phyloP scores from a whole-genome alignment of 2,888 invertebrate species.

The Magallana nippona region DNA sequence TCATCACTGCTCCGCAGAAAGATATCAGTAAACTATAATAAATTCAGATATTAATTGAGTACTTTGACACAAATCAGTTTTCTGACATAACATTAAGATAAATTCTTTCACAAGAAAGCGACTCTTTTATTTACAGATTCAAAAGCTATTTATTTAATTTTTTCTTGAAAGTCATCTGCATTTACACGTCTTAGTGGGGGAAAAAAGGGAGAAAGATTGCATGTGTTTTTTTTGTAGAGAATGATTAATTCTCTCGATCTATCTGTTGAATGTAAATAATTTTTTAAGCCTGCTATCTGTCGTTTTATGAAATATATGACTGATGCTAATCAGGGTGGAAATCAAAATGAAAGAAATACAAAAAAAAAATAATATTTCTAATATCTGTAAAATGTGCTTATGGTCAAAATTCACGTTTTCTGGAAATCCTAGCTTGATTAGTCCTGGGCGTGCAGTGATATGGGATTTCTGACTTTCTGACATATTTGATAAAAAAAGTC shows the following conservation, averaged over 20 bases:
- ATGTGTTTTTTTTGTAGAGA: not conserved
- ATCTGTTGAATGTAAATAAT: not conserved
- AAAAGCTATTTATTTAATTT: not conserved
- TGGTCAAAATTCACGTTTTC: conserved; percentile 14
- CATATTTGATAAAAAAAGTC: not conserved
- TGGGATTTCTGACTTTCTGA: not conserved
- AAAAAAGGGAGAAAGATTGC: no score
- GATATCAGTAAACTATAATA: not conserved
- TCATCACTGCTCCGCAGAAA: not conserved
- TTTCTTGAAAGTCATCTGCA: not conserved
- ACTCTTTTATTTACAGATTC: not conserved
- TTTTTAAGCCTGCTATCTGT: not conserved
- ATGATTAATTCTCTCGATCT: conserved; percentile 17
- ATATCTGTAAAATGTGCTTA: conserved; percentile 9
- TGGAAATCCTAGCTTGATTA: not conserved
- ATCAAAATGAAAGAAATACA: not conserved
- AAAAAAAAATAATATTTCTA: not conserved
- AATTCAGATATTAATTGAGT: conserved; percentile 30
- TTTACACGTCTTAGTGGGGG: not conserved
- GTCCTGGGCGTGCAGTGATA: not conserved
- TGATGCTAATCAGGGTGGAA: conserved; percentile 29
- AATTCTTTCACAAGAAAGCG: conserved; percentile 6
- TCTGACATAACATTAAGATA: conserved; percentile 18
- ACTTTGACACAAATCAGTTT: conserved; percentile 23
- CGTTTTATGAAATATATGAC: conserved; percentile 17